Evolutionary conservation across 2,888 invertebrate species (phyloP).

Genomic region (Salpingus planirostris): DNA sequence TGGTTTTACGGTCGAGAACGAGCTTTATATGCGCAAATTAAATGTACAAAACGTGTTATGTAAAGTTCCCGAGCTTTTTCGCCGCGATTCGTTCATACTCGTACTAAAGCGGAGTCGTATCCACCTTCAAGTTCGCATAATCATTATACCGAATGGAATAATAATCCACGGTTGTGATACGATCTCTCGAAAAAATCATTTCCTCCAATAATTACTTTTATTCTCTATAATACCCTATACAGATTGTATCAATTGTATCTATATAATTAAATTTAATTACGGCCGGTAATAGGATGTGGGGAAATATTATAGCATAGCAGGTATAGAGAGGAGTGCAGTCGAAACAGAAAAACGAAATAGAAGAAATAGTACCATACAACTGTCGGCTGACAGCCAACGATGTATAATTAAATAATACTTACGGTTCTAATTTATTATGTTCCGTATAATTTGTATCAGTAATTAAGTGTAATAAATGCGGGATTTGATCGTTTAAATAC

Average conservation of each 20-base stretch:
- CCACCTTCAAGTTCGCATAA: conserved; percentile 21
- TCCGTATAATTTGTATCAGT: conserved; percentile 39
- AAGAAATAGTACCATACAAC: too few species aligned
- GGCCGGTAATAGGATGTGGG: conserved; percentile 28
- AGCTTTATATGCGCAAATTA: conserved; percentile 26
- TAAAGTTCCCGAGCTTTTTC: too few species aligned
- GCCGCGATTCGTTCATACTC: too few species aligned
- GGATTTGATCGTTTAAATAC: conserved; percentile 28
- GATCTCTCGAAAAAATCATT: conserved; percentile 22
- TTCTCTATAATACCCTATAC: conserved; percentile 22
- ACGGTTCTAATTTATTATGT: conserved; percentile 41
- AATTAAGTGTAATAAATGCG: conserved; percentile 34
- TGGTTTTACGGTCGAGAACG: too few species aligned
- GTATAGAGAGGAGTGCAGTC: conserved; percentile 9
- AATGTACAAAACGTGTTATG: conserved; percentile 28
- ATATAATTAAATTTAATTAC: conserved; percentile 33
- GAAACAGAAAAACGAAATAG: conserved; percentile 13
- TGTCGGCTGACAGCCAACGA: too few species aligned
- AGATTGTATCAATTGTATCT: conserved; percentile 27
- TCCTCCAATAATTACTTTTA: conserved; percentile 28
- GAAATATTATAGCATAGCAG: conserved; percentile 23
- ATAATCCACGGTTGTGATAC: too few species aligned
- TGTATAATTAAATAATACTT: conserved; percentile 42
- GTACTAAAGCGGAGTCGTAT: too few species aligned
- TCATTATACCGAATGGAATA: too few species aligned